A percentile compares a stretch with the other conserved stretches of the same genome.
phyloP scores from a whole-genome alignment of 1,140 invertebrate species.

The Microplitis demolitor region DNA sequence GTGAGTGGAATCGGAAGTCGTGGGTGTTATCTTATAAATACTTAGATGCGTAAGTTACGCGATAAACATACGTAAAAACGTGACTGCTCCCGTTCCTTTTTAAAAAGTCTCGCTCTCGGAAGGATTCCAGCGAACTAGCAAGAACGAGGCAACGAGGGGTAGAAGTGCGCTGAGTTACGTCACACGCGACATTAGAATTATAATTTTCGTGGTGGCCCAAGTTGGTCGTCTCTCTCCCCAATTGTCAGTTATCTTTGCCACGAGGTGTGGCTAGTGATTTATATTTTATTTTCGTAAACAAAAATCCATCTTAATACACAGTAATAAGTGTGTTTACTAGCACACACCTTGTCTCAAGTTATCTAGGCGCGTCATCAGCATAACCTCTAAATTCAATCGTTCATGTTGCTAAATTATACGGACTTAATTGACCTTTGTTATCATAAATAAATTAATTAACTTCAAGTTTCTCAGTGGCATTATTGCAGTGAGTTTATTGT shows the following conservation, averaged over 20 bases:
- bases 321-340: constrained; percentile 7
- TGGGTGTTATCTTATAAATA: constrained; percentile 27
- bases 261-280: constrained; percentile 9
- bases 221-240: not conserved
- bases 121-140: not conserved
- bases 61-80: constrained; percentile 7
- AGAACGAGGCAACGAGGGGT: not conserved
- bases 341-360: not conserved
- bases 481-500: not conserved
- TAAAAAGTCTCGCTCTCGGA: not conserved
- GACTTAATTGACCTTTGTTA: constrained; percentile 2
- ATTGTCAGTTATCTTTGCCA: not conserved
- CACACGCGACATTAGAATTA: constrained; percentile 28
- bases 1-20: constrained; percentile 26
- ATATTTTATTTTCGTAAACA: constrained; percentile 7
- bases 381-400: constrained; percentile 46
- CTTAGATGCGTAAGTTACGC: constrained; percentile 10
- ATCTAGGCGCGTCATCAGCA: constrained; percentile 30
- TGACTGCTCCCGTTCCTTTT: not conserved
- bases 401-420: constrained; percentile 38
- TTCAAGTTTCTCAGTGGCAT: not conserved
- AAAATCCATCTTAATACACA: not conserved
- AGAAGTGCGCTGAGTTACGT: constrained; percentile 26
- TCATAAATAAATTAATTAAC: constrained; percentile 2
- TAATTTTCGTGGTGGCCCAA: constrained; percentile 29